These are phyloP conservation scores for Stegastes partitus DNA, from an alignment of 2,113 vertebrate genomes.

Conservation along the genomic window DNA sequence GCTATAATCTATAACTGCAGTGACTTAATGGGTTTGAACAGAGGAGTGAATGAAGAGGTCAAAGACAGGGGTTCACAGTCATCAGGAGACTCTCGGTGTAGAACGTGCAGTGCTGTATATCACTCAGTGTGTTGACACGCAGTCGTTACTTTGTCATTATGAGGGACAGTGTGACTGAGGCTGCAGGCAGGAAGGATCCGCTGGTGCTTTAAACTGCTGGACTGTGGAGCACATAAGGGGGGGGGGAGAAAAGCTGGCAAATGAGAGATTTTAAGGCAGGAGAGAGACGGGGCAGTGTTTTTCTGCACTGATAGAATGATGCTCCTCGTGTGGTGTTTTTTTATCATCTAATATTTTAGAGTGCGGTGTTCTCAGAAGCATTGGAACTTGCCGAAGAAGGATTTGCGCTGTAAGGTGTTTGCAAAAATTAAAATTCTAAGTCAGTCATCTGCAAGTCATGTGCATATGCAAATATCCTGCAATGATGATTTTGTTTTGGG, in stretches of 20 bases:
- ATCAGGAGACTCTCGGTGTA: not conserved
- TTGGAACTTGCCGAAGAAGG: too few relatives aligned
- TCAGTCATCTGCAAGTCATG: not conserved
- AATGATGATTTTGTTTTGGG: constrained; percentile 24
- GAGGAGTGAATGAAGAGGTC: constrained; percentile 3
- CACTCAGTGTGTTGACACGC: not conserved
- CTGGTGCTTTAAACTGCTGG: too few relatives aligned
- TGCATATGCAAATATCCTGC: constrained; percentile 8
- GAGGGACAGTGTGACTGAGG: not conserved
- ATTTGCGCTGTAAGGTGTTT: not conserved
- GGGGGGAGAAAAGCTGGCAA: not conserved
- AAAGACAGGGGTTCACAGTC: not conserved
- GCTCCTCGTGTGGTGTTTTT: not conserved
- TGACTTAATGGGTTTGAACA: not conserved
- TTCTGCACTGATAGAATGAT: too few relatives aligned
- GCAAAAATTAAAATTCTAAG: not conserved
- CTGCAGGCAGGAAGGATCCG: not conserved
- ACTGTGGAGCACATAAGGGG: too few relatives aligned
- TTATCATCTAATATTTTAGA: not conserved
- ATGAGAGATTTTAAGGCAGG: too few relatives aligned
- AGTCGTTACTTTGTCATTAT: not conserved
- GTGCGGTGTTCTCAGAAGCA: too few relatives aligned
- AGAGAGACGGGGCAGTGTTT: too few relatives aligned
- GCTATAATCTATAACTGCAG: not conserved
- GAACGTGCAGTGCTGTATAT: not conserved